phyloP scores from a whole-genome alignment of 2,797 vertebrate species.

The Aphelocoma californica region DNA sequence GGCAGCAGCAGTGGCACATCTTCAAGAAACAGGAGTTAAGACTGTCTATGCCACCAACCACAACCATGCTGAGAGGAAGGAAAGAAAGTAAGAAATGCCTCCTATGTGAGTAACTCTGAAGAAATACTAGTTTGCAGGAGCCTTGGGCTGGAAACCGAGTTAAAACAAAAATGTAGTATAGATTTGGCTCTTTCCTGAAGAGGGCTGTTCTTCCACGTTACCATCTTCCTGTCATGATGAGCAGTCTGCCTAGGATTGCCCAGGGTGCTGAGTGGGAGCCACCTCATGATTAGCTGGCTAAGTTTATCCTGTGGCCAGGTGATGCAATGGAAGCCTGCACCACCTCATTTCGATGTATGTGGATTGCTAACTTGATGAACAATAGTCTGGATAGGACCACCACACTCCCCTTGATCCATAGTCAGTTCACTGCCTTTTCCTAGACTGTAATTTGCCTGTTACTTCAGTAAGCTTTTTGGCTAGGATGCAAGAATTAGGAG shows the following conservation, averaged over 20 bases:
- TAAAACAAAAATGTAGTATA: neutral
- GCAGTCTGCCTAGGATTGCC: neutral
- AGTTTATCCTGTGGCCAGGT: neutral
- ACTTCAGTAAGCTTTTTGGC: neutral
- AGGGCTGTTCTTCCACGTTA: neutral
- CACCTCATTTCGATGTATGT: accelerated
- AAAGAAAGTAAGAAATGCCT: neutral
- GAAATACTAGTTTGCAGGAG: neutral
- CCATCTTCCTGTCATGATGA: neutral
- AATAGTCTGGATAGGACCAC: neutral
- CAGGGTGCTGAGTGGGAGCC: neutral
- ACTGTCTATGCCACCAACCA: neutral
- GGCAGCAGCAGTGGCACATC: neutral
- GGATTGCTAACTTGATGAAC: accelerated
- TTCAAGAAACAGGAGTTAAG: neutral
- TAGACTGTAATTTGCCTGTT: neutral
- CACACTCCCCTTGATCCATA: neutral
- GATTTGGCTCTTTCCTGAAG: neutral
- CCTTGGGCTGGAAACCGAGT: neutral
- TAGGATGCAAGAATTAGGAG: neutral
- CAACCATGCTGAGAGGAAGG: neutral
- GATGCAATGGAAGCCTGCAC: neutral
- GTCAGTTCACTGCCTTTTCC: neutral
- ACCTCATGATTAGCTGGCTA: neutral
- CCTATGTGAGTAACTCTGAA: neutral